Percentiles rank a stretch among this genome's conserved stretches.
Evolutionary conservation across 92 coral and sea anemone species (phyloP).

Genomic region (Muricea muricata): DNA sequence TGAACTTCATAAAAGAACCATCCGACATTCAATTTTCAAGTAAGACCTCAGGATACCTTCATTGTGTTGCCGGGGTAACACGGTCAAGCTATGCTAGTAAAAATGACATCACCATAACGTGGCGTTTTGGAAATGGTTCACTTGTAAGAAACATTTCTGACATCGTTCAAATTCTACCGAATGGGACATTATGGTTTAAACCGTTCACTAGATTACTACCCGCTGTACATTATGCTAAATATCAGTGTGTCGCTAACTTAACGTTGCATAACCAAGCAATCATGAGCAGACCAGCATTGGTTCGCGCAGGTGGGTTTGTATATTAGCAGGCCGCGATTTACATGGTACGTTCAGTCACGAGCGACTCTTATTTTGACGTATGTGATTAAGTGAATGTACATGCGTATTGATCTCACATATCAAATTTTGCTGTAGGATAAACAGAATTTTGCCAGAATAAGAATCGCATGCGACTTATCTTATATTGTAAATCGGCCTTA

Average conservation of each 20-base stretch:
- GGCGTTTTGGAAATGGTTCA: constrained; percentile 37
- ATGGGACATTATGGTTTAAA: constrained; percentile 90
- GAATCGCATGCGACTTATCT: no score
- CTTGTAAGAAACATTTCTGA: constrained; percentile 67
- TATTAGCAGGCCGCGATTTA: no score
- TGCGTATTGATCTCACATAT: no score
- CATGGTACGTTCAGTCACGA: no score
- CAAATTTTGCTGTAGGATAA: no score
- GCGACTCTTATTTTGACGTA: no score
- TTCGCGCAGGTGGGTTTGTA: constrained; percentile 78
- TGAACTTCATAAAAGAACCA: constrained; percentile 91
- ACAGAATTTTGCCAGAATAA: no score
- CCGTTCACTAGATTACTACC: constrained; percentile 76
- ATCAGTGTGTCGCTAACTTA: constrained; percentile 78
- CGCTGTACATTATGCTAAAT: constrained; percentile 77
- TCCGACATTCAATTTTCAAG: constrained; percentile 90
- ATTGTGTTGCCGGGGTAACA: constrained; percentile 62
- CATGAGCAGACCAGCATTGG: constrained; percentile 80
- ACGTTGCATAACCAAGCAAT: constrained; percentile 58
- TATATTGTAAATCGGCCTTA: no score
- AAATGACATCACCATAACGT: neutral
- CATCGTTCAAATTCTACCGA: constrained; percentile 75
- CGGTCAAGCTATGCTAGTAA: constrained; percentile 21
- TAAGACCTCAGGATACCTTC: constrained; percentile 81
- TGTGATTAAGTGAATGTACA: no score